phyloP scores from a whole-genome alignment of 1,140 invertebrate species.

The Myzus persicae region DNA sequence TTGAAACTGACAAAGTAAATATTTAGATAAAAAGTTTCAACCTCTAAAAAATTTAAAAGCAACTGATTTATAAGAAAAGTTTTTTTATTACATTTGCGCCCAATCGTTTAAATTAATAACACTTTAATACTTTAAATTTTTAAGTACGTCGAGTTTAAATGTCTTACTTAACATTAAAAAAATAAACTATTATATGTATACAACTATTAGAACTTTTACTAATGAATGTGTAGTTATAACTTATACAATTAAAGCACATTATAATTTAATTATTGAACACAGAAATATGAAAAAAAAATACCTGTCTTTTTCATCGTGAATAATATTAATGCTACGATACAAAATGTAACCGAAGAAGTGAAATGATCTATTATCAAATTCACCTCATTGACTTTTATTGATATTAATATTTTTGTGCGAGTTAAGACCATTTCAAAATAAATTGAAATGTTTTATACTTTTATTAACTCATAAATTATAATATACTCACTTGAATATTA shows the following conservation, averaged over 20 bases:
- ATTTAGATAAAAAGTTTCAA: not conserved
- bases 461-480: too few species aligned
- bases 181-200: not conserved
- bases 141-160: not conserved
- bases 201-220: not conserved
- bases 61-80: not conserved
- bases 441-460: too few species aligned
- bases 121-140: not conserved
- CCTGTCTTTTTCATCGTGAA: not conserved
- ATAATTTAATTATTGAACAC: not conserved
- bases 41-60: not conserved
- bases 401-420: too few species aligned
- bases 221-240: not conserved
- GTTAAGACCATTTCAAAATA: too few species aligned
- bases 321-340: not conserved
- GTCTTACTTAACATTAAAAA: not conserved
- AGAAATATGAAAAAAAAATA: not conserved
- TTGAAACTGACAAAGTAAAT: not conserved
- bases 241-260: not conserved
- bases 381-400: not conserved
- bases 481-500: too few species aligned
- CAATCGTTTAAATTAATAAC: slow-evolving; percentile 15
- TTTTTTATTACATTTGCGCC: slow-evolving; percentile 7
- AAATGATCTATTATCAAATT: not conserved
- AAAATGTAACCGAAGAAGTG: not conserved